Percentiles rank a stretch among this genome's conserved stretches.
Conservation (phyloP, 2,888 invertebrate genomes). For the Thysanoteuthis rhombus region DNA sequence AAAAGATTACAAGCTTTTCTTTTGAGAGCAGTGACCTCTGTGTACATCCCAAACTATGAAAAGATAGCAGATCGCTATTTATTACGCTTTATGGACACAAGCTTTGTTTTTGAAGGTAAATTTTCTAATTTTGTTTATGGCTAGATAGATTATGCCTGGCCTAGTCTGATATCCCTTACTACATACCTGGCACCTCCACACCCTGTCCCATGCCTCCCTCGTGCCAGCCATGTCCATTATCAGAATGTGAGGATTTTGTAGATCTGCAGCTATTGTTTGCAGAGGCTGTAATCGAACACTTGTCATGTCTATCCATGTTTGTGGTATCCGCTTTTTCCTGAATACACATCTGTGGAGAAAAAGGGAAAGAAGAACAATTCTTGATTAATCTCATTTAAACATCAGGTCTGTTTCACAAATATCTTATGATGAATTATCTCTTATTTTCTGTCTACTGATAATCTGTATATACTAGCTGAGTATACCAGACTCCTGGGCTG, state of each 20-base stretch:
- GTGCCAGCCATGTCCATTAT: neutral
- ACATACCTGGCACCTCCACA: conserved; percentile 12
- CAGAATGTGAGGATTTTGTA: neutral
- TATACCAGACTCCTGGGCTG: too few relatives aligned
- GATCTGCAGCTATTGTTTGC: neutral
- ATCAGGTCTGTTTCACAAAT: too few relatives aligned
- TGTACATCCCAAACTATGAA: neutral
- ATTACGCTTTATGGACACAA: neutral
- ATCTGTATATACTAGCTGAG: too few relatives aligned
- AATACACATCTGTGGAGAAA: neutral
- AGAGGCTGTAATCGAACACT: neutral
- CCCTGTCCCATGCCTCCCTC: neutral
- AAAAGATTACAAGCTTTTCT: neutral
- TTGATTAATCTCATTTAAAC: too few relatives aligned
- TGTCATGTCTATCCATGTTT: neutral
- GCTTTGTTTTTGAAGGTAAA: neutral
- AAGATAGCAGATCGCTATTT: neutral
- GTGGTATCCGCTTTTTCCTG: neutral
- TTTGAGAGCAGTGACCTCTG: neutral
- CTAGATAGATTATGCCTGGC: neutral
- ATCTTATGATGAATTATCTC: too few relatives aligned
- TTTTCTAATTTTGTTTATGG: neutral
- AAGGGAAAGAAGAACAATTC: too few relatives aligned
- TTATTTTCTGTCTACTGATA: too few relatives aligned
- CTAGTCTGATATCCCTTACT: neutral